Evolutionary conservation across 2,113 vertebrate species (phyloP).

Genomic region (Heptranchias perlo): DNA sequence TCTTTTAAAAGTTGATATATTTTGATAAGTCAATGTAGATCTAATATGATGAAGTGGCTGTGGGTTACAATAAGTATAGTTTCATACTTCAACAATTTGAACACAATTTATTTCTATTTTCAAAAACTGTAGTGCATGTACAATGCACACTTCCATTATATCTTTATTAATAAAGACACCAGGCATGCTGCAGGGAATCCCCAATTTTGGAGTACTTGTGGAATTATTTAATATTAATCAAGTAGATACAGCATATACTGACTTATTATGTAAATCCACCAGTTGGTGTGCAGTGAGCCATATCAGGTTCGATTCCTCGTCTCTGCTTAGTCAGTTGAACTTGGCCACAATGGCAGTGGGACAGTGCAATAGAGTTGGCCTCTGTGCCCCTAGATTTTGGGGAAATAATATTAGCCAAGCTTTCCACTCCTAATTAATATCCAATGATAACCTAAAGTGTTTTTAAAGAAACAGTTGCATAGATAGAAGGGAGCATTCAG

Average conservation of each 20-base stretch:
- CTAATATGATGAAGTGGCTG: not conserved
- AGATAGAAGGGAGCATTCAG: not conserved
- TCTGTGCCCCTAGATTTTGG: not conserved
- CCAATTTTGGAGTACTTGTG: not conserved
- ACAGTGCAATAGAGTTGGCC: not conserved
- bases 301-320: not conserved
- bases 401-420: not conserved
- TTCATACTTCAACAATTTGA: not conserved
- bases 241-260: too few species aligned
- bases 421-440: not conserved
- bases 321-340: not conserved
- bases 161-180: not conserved
- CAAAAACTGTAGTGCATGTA: not conserved
- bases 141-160: not conserved
- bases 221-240: slow-evolving; percentile 10
- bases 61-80: not conserved
- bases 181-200: not conserved
- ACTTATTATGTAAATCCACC: not conserved
- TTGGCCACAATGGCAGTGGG: not conserved
- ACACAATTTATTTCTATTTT: not conserved
- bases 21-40: not conserved
- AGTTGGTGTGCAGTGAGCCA: not conserved
- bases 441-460: not conserved
- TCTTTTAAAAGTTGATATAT: not conserved
- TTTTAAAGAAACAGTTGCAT: not conserved